Conservation (phyloP, 1,140 invertebrate genomes). For the Telenomus remus region DNA sequence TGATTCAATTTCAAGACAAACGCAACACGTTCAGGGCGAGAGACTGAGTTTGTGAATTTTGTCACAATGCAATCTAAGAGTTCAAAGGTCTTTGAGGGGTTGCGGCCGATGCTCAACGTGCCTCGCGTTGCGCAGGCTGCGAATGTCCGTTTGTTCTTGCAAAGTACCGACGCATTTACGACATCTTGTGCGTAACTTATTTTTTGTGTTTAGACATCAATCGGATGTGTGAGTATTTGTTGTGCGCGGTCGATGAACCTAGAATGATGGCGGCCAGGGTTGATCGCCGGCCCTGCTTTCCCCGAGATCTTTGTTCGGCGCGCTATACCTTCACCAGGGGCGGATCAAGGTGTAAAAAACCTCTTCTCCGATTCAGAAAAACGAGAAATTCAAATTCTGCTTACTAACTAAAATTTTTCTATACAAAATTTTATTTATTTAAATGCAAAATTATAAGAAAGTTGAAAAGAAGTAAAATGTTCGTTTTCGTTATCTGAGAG, state of each 20-base stretch:
- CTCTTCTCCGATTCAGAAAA: conserved; percentile 6
- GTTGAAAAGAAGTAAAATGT: no score
- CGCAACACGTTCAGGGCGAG: conserved; percentile 6
- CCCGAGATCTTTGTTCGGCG: conserved; percentile 55
- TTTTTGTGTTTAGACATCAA: conserved; percentile 35
- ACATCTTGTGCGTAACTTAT: conserved; percentile 33
- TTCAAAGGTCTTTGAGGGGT: conserved; percentile 40
- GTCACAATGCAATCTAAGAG: conserved; percentile 38
- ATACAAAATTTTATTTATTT: no score
- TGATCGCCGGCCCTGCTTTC: conserved; percentile 55
- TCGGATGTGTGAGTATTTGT: conserved; percentile 11
- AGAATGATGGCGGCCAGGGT: conserved; percentile 39
- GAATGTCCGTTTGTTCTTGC: conserved; percentile 52
- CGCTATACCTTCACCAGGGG: conserved; percentile 36
- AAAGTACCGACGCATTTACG: conserved; percentile 48
- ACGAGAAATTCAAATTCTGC: no score
- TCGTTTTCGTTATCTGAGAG: no score
- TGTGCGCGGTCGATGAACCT: conserved; percentile 52
- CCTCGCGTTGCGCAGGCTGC: conserved; percentile 40
- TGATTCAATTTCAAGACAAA: background rate
- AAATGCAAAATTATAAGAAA: no score
- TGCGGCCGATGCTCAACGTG: conserved; percentile 32
- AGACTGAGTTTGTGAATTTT: conserved; percentile 33
- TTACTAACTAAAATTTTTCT: no score
- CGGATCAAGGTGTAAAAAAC: conserved; percentile 35